These are phyloP conservation scores for Plumapathes pennacea DNA, from an alignment of 92 coral and sea anemone genomes.

Conservation along the genomic window DNA sequence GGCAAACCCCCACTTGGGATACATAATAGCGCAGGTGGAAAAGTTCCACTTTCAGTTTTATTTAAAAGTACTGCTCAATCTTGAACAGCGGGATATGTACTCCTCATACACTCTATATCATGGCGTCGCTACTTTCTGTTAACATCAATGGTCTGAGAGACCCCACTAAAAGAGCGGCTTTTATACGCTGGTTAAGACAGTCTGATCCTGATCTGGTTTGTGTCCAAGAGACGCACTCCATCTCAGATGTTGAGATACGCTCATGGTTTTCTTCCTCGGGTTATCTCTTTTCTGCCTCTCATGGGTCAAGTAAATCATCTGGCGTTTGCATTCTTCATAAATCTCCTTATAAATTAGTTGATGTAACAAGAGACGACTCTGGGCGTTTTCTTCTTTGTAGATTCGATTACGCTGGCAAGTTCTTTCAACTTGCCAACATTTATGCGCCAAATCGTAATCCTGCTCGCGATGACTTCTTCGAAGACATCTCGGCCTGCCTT, in stretches of 20 bases:
- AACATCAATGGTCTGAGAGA: constrained; percentile 1
- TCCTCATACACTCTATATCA: too few relatives aligned
- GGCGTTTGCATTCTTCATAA: constrained; percentile 6
- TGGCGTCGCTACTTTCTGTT: neutral
- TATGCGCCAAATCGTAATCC: constrained; percentile 33
- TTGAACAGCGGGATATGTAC: too few relatives aligned
- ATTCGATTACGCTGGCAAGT: too few relatives aligned
- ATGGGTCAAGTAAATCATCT: neutral
- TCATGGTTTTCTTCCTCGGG: constrained; percentile 5
- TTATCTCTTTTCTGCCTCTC: neutral
- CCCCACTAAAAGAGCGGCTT: neutral
- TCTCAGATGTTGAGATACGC: neutral
- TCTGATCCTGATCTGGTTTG: neutral
- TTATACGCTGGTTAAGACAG: neutral
- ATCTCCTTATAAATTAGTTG: neutral
- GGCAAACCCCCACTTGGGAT: too few relatives aligned
- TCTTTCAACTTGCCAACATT: neutral
- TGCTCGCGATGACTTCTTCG: neutral
- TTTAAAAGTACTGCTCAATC: too few relatives aligned
- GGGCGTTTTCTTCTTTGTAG: constrained; percentile 6
- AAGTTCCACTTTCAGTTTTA: too few relatives aligned
- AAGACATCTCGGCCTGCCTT: neutral
- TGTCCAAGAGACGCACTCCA: constrained; percentile 10
- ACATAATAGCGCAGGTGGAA: too few relatives aligned
- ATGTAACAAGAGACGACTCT: neutral